Evolutionary conservation across 2,888 invertebrate species (phyloP), one percentile per base, ranked within the genome.

Genomic region (Acanthosepion esculentum): DNA sequence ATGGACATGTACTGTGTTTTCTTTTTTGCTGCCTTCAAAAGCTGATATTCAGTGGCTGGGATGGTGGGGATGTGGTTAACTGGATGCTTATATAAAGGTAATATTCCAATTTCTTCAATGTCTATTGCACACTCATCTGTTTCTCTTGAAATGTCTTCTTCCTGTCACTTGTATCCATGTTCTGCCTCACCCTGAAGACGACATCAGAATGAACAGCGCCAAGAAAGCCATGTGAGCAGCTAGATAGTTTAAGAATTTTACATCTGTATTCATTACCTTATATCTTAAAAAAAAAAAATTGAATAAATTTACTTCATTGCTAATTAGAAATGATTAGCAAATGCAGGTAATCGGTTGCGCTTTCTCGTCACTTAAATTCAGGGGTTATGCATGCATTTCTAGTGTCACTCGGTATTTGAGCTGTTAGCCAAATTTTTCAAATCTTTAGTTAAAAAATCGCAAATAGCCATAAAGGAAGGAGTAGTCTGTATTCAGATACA

Each of bases 141-240:
- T 59, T 59, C 23, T 59, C 20, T 59, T 59, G 55, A 18, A 55
- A 55, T 55, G 59, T 59, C 15, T 33, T 64, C 64, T 26, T 23
- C 64, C 26, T 64, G 64, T 64, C 64, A 64, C 64, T 64, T 26
- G 64, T 64, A 64, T 8, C 64, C 64, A 15, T 33, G 78, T 78
- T 78, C 78, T 78, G 78, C 78, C 78, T 78, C 78, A 78, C 78
- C 78, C 78, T 33, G 78, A 78, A 78, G 78, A 78, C 78, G 78
- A n/a, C 78, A 15, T 78, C 78, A 78, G 78, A 78, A 78, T 78
- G 33, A n/a, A 78, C n/a, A n/a, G n/a, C 12, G 78, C 78, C 78
- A 78, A 78, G 15, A 78, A 78, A 12, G n/a, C 78, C 33, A 78
- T 78, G 12, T 20, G 59, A 59, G 59, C 23, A 59, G 59, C 59